phyloP scores from a whole-genome alignment of 2,113 vertebrate genomes.

The Benitochromis conjunctus region DNA sequence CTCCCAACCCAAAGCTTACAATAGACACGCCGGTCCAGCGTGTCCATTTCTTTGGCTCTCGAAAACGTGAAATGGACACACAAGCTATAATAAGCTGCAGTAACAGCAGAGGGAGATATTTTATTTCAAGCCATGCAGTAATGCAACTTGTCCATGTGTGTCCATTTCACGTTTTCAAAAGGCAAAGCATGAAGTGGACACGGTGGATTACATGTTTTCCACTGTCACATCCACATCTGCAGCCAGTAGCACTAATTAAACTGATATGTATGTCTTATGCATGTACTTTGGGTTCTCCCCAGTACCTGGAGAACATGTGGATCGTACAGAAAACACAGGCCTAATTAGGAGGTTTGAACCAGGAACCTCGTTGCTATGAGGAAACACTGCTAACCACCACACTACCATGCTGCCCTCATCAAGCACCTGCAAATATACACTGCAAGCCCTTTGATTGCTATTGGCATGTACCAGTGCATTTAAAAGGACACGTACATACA shows the following conservation, averaged over 20 bases:
- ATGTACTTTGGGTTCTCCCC: no score
- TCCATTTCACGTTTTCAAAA: neutral
- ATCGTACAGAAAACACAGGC: neutral
- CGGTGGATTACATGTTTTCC: neutral
- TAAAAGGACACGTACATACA: neutral
- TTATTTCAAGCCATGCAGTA: neutral
- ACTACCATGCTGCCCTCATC: neutral
- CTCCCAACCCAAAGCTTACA: neutral
- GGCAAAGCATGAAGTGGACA: neutral
- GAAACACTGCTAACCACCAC: neutral
- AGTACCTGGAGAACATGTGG: neutral
- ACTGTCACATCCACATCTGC: neutral
- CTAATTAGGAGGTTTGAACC: neutral
- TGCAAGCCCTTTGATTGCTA: neutral
- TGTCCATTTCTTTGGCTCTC: neutral
- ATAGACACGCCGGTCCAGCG: neutral
- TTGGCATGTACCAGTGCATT: neutral
- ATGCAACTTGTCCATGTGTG: neutral
- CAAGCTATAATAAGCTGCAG: neutral
- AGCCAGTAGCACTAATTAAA: neutral
- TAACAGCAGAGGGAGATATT: neutral
- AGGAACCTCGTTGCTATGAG: neutral
- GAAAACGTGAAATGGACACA: neutral
- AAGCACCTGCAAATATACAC: neutral
- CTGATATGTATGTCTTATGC: neutral